phyloP scores from a whole-genome alignment of 2,888 invertebrate species.

The Plagiodera versicolora region DNA sequence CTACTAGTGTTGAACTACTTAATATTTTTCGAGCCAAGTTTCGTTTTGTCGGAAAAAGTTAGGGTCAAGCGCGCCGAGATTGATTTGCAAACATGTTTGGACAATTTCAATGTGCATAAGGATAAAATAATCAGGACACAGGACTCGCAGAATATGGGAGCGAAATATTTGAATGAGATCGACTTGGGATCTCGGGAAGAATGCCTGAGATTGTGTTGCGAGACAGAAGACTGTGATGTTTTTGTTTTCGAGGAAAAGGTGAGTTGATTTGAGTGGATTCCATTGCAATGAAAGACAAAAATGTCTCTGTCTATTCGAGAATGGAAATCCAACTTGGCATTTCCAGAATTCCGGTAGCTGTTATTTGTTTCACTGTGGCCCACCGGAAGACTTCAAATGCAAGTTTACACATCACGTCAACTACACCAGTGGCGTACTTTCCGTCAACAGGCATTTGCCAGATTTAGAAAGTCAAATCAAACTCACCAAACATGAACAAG shows the following conservation, averaged over 20 bases:
- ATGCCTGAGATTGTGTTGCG: conserved; percentile 85
- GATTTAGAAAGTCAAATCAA: conserved; percentile 73
- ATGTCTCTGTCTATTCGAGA: too few species aligned
- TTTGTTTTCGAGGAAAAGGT: conserved; percentile 93
- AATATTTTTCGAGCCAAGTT: conserved; percentile 7
- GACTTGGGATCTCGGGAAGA: conserved; percentile 80
- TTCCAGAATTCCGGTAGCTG: conserved; percentile 81
- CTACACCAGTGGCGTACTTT: conserved; percentile 85
- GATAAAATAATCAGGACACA: conserved; percentile 90
- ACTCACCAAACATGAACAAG: conserved; percentile 72
- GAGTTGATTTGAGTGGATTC: conserved; percentile 31
- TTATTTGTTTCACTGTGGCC: conserved; percentile 89
- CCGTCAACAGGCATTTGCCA: conserved; percentile 65
- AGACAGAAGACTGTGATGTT: conserved; percentile 84
- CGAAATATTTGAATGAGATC: conserved; percentile 83
- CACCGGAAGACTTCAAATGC: conserved; percentile 88
- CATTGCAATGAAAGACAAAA: too few species aligned
- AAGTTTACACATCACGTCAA: conserved; percentile 87
- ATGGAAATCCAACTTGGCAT: too few species aligned
- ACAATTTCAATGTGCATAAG: conserved; percentile 81
- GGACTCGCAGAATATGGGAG: conserved; percentile 86
- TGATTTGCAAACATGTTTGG: conserved; percentile 69
- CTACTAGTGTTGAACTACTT: conserved; percentile 2
- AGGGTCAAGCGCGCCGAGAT: conserved; percentile 53
- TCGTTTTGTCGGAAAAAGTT: conserved; percentile 4